Conservation (phyloP, 2,113 vertebrate genomes). For the Tragelaphus scriptus region DNA sequence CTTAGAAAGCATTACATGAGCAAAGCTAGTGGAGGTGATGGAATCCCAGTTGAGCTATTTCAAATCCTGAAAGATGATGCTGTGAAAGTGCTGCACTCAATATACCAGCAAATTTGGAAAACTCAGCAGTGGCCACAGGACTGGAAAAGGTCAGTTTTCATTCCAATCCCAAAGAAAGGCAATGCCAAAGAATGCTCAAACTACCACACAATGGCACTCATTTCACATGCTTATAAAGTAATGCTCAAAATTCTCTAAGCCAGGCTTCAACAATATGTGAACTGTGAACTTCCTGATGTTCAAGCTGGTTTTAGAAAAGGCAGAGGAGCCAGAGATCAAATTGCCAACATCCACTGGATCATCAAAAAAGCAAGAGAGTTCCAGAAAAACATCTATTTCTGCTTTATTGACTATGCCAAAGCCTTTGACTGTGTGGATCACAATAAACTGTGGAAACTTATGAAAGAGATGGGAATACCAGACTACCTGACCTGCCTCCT, state of each 20-base stretch:
- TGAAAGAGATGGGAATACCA: neutral
- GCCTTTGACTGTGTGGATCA: neutral
- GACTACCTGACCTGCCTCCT: neutral
- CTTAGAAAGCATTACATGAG: neutral
- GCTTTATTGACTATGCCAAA: neutral
- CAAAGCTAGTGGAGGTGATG: neutral
- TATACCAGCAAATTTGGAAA: neutral
- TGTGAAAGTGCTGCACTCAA: neutral
- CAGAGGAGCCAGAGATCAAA: neutral
- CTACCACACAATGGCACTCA: neutral
- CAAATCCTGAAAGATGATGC: neutral
- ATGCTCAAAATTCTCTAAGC: neutral
- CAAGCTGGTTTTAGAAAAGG: neutral
- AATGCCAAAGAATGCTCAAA: neutral
- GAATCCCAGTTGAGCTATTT: neutral
- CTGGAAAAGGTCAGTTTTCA: neutral
- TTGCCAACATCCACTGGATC: neutral
- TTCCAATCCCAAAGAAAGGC: neutral
- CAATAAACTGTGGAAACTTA: neutral
- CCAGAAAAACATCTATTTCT: neutral
- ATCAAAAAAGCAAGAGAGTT: neutral
- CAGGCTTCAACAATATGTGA: neutral
- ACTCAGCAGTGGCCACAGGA: neutral
- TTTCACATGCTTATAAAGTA: neutral
- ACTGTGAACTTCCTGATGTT: neutral